These are phyloP conservation scores for Onchidella celtica DNA, from an alignment of 2,888 invertebrate species.

Conservation along the genomic window DNA sequence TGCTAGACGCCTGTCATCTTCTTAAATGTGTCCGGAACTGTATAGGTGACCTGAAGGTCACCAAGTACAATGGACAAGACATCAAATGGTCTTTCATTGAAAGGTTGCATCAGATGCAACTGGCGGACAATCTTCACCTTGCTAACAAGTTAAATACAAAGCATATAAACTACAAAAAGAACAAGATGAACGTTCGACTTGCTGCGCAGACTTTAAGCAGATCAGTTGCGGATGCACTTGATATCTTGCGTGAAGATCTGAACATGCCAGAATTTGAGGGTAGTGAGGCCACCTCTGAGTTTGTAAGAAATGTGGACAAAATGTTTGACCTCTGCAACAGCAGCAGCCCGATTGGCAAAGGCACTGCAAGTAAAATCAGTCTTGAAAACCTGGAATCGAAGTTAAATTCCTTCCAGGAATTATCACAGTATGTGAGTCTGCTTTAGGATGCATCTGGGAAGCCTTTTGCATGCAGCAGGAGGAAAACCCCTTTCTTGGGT, in stretches of 20 bases:
- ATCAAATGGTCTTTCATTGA: conserved; percentile 20
- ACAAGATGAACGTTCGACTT: conserved; percentile 27
- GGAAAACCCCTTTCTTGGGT: conserved; percentile 27
- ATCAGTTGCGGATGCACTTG: conserved; percentile 21
- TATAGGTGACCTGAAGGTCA: conserved; percentile 14
- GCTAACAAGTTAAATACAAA: conserved; percentile 9
- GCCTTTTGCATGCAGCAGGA: neutral
- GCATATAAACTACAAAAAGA: conserved; percentile 2
- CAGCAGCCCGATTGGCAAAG: conserved; percentile 14
- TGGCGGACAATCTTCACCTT: conserved; percentile 8
- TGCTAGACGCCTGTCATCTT: conserved; percentile 29
- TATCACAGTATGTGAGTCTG: neutral
- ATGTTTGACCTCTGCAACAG: conserved; percentile 32
- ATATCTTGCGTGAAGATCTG: neutral
- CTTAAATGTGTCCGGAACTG: conserved; percentile 29
- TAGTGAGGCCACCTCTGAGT: conserved; percentile 2
- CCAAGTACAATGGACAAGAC: neutral
- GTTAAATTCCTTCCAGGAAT: neutral
- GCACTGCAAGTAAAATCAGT: neutral
- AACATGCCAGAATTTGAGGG: neutral
- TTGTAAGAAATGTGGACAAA: conserved; percentile 24
- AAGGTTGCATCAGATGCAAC: conserved; percentile 1
- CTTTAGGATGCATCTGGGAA: conserved; percentile 1
- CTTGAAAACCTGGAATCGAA: neutral
- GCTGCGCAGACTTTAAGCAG: conserved; percentile 25